These are phyloP conservation scores for Ostrea edulis DNA, from an alignment of 1,140 invertebrate genomes.

Conservation along the genomic window DNA sequence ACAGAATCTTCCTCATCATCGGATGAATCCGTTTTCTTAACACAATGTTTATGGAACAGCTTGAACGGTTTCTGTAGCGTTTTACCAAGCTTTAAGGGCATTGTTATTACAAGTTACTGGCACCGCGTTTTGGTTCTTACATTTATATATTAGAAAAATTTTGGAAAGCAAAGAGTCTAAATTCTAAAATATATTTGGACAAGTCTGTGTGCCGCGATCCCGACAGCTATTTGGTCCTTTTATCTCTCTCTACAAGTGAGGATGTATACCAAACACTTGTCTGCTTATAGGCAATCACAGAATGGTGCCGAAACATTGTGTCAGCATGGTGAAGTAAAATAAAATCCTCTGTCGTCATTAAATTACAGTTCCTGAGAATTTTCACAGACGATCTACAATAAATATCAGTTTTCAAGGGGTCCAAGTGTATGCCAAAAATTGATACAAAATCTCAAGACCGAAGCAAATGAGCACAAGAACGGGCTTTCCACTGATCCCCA, in stretches of 20 bases:
- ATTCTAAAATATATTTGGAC: too few species aligned
- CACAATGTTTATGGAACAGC: constrained; percentile 23
- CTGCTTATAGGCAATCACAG: constrained; percentile 23
- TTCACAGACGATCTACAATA: neutral
- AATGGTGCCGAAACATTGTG: neutral
- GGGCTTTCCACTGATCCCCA: neutral
- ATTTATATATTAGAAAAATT: too few species aligned
- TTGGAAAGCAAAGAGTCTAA: too few species aligned
- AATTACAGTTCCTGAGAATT: neutral
- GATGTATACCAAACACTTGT: constrained; percentile 38
- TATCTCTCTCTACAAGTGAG: constrained; percentile 19
- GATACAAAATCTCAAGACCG: neutral
- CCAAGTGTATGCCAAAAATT: neutral
- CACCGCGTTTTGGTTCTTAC: too few species aligned
- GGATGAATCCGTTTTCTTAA: neutral
- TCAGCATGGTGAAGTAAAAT: neutral
- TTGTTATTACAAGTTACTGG: neutral
- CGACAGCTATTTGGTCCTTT: neutral
- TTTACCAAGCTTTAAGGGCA: neutral
- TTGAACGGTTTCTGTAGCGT: neutral
- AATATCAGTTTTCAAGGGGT: neutral
- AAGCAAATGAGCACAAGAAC: neutral
- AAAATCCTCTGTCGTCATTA: neutral
- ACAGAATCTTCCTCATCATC: constrained; percentile 13
- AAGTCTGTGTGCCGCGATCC: too few species aligned